phyloP scores from a whole-genome alignment of 2,113 vertebrate genomes.

The Catharus bicknelli region DNA sequence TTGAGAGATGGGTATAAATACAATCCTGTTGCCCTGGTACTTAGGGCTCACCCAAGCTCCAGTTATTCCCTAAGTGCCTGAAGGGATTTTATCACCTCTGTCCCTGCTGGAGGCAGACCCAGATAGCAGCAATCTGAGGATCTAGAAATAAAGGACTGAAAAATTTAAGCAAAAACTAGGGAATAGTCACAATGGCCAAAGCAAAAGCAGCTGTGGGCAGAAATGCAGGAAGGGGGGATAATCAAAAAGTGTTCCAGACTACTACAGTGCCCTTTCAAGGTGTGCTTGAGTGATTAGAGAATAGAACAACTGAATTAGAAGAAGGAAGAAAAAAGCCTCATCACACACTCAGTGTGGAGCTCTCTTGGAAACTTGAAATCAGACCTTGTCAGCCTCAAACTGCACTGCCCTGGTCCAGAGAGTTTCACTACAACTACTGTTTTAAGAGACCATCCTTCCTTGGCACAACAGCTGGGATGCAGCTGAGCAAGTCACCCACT shows the following conservation, averaged over 20 bases:
- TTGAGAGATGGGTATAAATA: not conserved
- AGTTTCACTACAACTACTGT: not conserved
- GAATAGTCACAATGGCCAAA: not conserved
- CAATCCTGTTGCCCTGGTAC: not conserved
- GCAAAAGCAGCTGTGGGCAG: not conserved
- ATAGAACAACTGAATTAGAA: not conserved
- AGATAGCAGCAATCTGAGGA: not conserved
- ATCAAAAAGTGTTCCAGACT: not conserved
- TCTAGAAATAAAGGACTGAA: not conserved
- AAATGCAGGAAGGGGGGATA: not conserved
- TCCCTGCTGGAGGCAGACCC: not conserved
- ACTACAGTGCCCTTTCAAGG: not conserved
- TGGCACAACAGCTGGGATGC: not conserved
- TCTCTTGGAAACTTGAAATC: rapidly evolving
- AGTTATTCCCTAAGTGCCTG: not conserved
- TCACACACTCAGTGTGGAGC: not conserved
- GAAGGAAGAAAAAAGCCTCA: not conserved
- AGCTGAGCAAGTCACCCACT: not conserved
- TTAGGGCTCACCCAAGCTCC: not conserved
- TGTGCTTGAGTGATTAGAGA: not conserved
- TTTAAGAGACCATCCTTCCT: not conserved
- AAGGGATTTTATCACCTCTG: not conserved
- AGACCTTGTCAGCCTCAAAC: not conserved
- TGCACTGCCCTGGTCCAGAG: not conserved
- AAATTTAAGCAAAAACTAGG: not conserved